Base-by-base conservation (phyloP, 2,113 vertebrate genomes). In the Phyllostomus hastatus region DNA sequence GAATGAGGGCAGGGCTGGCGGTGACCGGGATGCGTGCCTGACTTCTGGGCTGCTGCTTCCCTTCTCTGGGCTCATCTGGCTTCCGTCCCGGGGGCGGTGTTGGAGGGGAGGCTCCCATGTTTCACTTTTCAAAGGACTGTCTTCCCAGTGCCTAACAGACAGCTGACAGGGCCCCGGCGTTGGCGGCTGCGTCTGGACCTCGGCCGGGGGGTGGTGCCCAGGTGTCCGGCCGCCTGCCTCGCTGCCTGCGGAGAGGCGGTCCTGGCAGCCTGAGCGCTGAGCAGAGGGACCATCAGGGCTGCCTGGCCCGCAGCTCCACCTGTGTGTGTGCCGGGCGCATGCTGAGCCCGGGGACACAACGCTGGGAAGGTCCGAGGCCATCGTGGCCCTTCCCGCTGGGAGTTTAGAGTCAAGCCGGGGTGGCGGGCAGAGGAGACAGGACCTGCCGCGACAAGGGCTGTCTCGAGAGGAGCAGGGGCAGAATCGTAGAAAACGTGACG, bases 281-380 rank as follows among this genome's bases (percentile, higher is more conserved):
- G 20, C 10, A 43, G 91, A 61, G 61, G 43, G 7, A 0, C 38
- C 6, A 10, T 38, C 33, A 24, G 59, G 64, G 41, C 59, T n/a
- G 11, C 17, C 8, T 19, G 70, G 35, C 2, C 1, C 4, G 7
- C 1, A 31, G 59, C 46, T n/a, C 20, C 38, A 24, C 59, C 59
- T 12, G 0, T 2, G 16, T 12, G 0, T 2, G 16, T 17, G 7
- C 61, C 33, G 1, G 38, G 59, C 16, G 2, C 0, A 14, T n/a
- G 50, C n/a, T 70, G 3, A 38, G 17, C 6, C 20, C 17, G 5
- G n/a, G 66, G 46, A 33, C 20, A 4, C 16, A n/a, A 0, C 0
- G 0, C 10, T 1, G 87, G 61, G 67, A 43, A 46, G 26, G 17
- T 15, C 9, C 35, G 16, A 69, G 66, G 72, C 12, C 16, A 41